Evolutionary conservation across 2,113 vertebrate genomes (phyloP), one percentile per base, ranked within the genome.

Genomic region (Euleptes europaea): DNA sequence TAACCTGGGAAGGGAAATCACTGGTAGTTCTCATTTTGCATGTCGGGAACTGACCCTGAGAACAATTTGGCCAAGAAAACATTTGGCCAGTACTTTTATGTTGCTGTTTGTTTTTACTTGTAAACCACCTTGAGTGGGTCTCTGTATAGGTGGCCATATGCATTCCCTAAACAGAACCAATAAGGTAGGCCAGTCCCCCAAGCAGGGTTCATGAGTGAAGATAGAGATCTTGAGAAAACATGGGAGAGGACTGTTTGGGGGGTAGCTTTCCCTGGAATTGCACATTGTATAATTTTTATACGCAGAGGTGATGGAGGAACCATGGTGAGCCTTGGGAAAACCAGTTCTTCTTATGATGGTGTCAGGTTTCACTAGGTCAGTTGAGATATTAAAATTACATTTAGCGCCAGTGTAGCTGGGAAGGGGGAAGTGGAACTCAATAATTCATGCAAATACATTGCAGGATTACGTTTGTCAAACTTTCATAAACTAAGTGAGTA

Each of bases 401-500:
- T 63, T 1, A 38, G 40, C 85, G 69, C 15, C 38, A 79, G 5
- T 21, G 4, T 33, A 42, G 90, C 60, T 8, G 84, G 83, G 81
- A 63, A 1, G 5, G 17, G 76, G 19, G 54, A 67, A 82, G 51
- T 35, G 80, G 80, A 81, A 72, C 44, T 86, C 54, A 51, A 0
- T 77, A 76, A 90, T 89, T 88, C 86, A 67, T 76, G 33, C 2
- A 0, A 66, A 75, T 40, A 85, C 17, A 75, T 78, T 83, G 6
- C 83, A n/a, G 63, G 85, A 72, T 78, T 81, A 67, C 72, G 2
- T 88, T 65, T 86, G 83, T 0, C 13, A 21, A 35, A 91, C 69
- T 26, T 78, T 40, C 44, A 81, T 83, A 77, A 72, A 33, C 86
- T 94, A 92, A 85, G 91, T 86, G 90, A 2, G 33, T 21, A 0